Evolutionary conservation across 2,888 invertebrate genomes (phyloP), one percentile per base, ranked within the genome.

Genomic region (Heliconius ismenius): DNA sequence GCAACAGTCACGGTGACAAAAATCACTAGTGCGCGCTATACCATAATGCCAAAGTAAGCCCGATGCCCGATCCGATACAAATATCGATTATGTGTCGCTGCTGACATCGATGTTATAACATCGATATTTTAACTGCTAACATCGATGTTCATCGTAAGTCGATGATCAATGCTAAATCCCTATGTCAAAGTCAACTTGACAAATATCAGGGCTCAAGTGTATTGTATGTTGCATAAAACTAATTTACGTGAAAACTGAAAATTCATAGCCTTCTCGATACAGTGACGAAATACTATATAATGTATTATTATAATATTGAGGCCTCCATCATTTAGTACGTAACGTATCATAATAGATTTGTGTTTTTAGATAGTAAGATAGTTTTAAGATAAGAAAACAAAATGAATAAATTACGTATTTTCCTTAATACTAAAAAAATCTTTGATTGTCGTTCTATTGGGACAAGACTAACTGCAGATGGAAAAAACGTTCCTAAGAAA

Each of bases 401-500:
- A 79, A 88, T 92, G 86, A 90, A 88, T 83, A 91, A 88, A 83
- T 82, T 92, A 70, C 67, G 89, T 26, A 78, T 83, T 60, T 73
- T 89, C 62, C 79, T 89, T 73, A 83, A 79, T 79, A 75, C 87
- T 13, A 86, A 82, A 79, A 87, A 83, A 74, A 63, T 90, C 69
- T 76, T 89, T 43, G 89, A 87, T 43, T 88, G 78, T 83, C 86
- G 92, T 70, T 78, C 86, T 32, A 79, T 88, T 65, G 82, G 87
- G 60, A 89, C 87, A 21, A 89, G 87, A 83, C 84, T 94, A 74
- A 88, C 88, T 78, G 89, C 90, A 67, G 90, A 91, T 77, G 93
- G 93, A 26, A 94, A 92, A 84, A 91, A 90, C 79, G 91, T 95
- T n/a, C 89, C 90, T 3, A 92, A 91, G 83, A 88, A 84, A 78